Conservation (phyloP, 2,113 vertebrate genomes). For the Camelus bactrianus region DNA sequence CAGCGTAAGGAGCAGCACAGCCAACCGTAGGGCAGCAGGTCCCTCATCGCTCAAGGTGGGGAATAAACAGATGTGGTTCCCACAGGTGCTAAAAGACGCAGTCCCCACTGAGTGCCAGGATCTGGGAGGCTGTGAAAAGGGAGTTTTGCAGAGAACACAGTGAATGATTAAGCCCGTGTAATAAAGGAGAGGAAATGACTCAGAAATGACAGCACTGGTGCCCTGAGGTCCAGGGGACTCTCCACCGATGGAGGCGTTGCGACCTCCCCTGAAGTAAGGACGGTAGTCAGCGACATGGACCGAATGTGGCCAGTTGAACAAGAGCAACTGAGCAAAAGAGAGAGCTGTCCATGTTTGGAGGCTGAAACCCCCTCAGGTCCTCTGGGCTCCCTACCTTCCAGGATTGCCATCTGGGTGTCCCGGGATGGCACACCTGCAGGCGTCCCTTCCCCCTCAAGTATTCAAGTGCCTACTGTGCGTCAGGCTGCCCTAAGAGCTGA, state of each 20-base stretch:
- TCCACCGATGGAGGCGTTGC: rapidly evolving
- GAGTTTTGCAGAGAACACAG: background rate
- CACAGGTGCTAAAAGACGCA: background rate
- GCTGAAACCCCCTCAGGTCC: background rate
- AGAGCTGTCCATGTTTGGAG: background rate
- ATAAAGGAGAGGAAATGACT: background rate
- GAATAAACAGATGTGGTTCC: background rate
- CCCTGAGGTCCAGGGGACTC: background rate
- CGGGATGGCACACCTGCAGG: background rate
- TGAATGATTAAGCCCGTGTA: background rate
- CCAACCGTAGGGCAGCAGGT: rapidly evolving
- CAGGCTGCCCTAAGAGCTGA: background rate
- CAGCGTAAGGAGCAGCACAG: background rate
- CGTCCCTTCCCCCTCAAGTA: background rate
- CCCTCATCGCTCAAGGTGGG: rapidly evolving
- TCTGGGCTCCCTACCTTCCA: background rate
- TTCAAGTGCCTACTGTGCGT: rapidly evolving
- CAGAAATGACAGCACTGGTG: background rate
- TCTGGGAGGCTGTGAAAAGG: background rate
- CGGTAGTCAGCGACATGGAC: too few relatives aligned
- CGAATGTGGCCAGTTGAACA: background rate
- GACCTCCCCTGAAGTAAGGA: background rate
- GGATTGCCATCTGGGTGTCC: background rate
- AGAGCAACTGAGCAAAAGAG: background rate
- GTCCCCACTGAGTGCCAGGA: rapidly evolving